phyloP scores from a whole-genome alignment of 2,888 invertebrate species.

The Mythimna lalbum region DNA sequence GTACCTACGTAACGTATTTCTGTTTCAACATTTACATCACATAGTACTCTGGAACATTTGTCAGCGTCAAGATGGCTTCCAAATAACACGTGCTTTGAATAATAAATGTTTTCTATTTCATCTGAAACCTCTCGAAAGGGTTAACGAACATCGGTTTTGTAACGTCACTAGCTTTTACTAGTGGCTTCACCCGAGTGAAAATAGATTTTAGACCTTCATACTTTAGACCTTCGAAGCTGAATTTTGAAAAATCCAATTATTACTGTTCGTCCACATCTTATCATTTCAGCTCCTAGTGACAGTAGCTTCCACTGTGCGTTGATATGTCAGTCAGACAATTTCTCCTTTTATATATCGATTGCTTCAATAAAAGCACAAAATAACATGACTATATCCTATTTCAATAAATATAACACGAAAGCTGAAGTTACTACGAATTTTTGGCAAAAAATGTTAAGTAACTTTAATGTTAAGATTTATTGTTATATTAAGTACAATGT shows the following conservation, averaged over 20 bases:
- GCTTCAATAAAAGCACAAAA: not conserved
- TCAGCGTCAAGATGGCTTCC: constrained; percentile 18
- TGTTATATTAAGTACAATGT: constrained; percentile 40
- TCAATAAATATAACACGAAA: constrained; percentile 5
- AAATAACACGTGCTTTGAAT: constrained; percentile 33
- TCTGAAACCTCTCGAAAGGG: constrained; percentile 4
- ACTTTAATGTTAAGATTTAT: constrained; percentile 36
- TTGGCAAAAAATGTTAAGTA: constrained; percentile 38
- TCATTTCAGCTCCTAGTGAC: too few species aligned
- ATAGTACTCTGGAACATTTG: constrained; percentile 28
- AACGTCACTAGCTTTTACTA: not conserved
- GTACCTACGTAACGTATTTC: constrained; percentile 1
- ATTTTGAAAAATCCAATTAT: too few species aligned
- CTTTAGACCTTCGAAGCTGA: too few species aligned
- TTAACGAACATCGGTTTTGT: not conserved
- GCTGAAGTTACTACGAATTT: constrained; percentile 33
- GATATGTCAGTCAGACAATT: too few species aligned
- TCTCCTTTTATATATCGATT: too few species aligned
- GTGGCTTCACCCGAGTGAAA: too few species aligned
- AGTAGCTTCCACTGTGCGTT: too few species aligned
- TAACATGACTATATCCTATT: not conserved
- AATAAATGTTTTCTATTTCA: constrained; percentile 23
- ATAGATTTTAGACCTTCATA: too few species aligned
- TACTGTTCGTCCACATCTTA: too few species aligned
- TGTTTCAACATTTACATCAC: constrained; percentile 27